Base-by-base conservation (phyloP, 2,113 vertebrate species). In the Narcine bancroftii region DNA sequence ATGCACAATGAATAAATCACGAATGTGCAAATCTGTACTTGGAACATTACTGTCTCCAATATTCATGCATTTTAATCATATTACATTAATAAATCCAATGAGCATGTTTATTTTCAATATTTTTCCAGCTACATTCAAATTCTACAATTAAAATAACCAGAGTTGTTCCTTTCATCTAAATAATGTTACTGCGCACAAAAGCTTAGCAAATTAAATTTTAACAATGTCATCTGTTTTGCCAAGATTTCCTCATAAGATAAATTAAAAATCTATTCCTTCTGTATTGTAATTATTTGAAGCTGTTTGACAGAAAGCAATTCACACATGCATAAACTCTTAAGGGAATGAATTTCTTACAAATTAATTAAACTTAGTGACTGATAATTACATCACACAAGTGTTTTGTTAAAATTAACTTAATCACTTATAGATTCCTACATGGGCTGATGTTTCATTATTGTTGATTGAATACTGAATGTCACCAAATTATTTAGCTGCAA, bases 321-420 rank as follows among this genome's bases (percentile, higher is more conserved):
- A 45, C 65, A 69, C 21, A 60, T 69, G 85, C 56, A 69, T 45
- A 91, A 47, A 71, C 63, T 42, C 39, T 47, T 69, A 60, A 42
- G 42, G 65, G 65, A 91, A 91, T 29, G 66, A 24, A 7, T 6
- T 69, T 33, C 39, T 69, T 45, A 91, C 42, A 91, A 91, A 91
- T 91, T 33, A 71, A 71, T 91, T 91, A 91, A 91, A n/a, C 89
- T 47, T 21, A 45, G 39, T 26, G 36, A 47, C 39, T 91, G 65
- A 39, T 69, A 91, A 91, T 91, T 91, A 69, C 47, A 69, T 91
- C 89, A 69, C 63, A 91, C 7, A 47, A 69, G 21, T 91, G 63
- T 47, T 69, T 91, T 13, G 24, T 66, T 69, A 26, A 91, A 91
- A 47, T 65, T 89, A 89, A 63, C 85, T 65, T 91, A 91, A 91